Base-by-base conservation (phyloP, 2,113 vertebrate species). In the Corydoras maculifer region DNA sequence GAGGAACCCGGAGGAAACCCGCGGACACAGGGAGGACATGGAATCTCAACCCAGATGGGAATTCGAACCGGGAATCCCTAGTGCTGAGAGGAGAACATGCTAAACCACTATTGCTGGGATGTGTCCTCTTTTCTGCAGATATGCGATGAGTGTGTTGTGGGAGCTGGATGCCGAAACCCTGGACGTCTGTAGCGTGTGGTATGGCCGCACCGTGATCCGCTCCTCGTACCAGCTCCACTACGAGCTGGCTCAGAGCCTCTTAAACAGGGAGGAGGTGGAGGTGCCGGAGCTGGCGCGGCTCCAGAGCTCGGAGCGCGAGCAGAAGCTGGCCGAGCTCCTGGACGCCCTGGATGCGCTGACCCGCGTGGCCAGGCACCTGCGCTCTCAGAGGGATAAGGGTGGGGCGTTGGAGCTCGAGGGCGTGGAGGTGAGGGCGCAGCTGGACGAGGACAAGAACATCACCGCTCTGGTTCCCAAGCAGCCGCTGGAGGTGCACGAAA, bases 371-470 rank as follows among this genome's bases (percentile, higher is more conserved):
- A 83, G 92, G 11, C 91, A 90, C 0, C 60, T 92, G 0, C 83
- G 94, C 3, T 90, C 91, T 0, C 82, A 86, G 75, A 86, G 96
- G 18, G 89, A 94, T 86, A 55, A 59, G 11, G 86, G 90, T 0
- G 97, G 97, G 0, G 96, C 94, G 1, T 88, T 99, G 83, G 93
- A 98, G 76, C 88, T 99, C 68, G 96, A 99, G 68, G 94, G 95
- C 0, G 73, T 97, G 2, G 97, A 99, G 84, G 85, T 99, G 11
- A 87, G 84, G 0, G 89, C 96, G 2, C 94, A 97, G 74, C 87
- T 98, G 62, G 94, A 96, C 6, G 88, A 92, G 15, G 85, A 89
- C 35, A 91, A 84, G 58, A 97, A 94, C 55, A 97, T 99, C 68
- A 86, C 86, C 0, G 94, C 95, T 49, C 90, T 98, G 60, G 88